Conservation (phyloP, 2,113 vertebrate genomes). For the Sander lucioperca region DNA sequence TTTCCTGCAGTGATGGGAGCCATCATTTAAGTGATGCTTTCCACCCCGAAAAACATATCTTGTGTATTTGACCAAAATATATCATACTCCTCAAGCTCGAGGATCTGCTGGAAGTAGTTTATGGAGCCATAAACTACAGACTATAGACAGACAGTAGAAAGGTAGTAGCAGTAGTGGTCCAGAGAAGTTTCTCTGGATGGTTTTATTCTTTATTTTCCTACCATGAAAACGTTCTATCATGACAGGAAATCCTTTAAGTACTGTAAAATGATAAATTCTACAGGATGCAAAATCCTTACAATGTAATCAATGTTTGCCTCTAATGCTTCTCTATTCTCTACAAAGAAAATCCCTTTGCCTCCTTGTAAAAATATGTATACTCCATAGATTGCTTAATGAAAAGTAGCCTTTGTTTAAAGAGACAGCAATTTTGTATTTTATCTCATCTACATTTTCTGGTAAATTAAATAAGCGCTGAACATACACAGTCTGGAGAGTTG, state of each 20-base stretch:
- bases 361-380: not conserved
- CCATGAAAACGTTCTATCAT: not conserved
- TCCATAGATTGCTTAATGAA: not conserved
- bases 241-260: too few species aligned
- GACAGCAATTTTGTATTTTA: not conserved
- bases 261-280: not conserved
- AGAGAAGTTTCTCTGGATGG: not conserved
- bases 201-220: not conserved
- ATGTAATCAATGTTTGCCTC: constrained; percentile 39
- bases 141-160: not conserved
- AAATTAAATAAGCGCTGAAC: not conserved
- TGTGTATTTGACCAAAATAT: not conserved
- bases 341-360: too few species aligned
- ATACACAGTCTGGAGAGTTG: not conserved
- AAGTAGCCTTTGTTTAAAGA: not conserved
- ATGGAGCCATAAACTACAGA: not conserved
- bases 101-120: not conserved
- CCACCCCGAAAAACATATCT: not conserved
- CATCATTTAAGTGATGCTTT: not conserved
- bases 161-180: not conserved
- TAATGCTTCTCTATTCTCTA: constrained; percentile 7
- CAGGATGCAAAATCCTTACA: constrained; percentile 30
- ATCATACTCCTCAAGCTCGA: not conserved
- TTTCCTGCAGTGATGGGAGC: not conserved
- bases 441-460: constrained; percentile 16